A percentile compares a stretch with the other conserved stretches of the same genome.
phyloP scores from a whole-genome alignment of 2,113 vertebrate genomes.

The Caranx melampygus region DNA sequence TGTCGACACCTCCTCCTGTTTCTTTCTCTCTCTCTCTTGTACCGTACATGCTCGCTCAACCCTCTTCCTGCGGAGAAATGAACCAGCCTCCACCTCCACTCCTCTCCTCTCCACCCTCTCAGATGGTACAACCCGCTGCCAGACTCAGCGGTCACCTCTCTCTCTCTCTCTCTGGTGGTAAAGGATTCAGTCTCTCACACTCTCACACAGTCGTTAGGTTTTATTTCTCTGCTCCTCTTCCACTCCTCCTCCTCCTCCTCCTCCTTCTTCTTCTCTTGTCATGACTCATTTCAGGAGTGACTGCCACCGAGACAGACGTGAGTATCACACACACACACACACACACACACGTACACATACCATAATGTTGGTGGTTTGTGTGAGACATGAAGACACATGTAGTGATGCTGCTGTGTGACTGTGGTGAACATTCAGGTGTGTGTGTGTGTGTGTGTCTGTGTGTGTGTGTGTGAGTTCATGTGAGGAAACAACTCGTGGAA shows the following conservation, averaged over 20 bases:
- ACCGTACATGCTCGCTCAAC: not conserved
- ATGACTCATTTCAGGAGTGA: slow-evolving; percentile 67
- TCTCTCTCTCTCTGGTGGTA: not conserved
- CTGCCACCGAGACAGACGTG: slow-evolving; percentile 54
- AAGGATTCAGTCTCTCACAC: slow-evolving; percentile 13
- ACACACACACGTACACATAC: too few species aligned
- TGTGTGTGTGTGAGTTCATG: not conserved
- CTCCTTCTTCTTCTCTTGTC: slow-evolving; percentile 27
- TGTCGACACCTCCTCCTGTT: not conserved
- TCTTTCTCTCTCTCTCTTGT: not conserved
- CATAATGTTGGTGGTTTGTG: not conserved
- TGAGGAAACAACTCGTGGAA: not conserved
- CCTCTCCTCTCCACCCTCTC: slow-evolving; percentile 33
- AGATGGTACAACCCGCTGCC: slow-evolving; percentile 60
- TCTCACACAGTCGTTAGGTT: slow-evolving; percentile 13
- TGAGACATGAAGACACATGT: not conserved
- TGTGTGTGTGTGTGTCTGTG: too few species aligned
- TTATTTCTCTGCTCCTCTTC: slow-evolving; percentile 7
- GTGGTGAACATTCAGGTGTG: not conserved
- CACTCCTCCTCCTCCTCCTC: slow-evolving; percentile 12
- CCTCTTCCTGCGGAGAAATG: not conserved
- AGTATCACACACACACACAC: slow-evolving; percentile 42
- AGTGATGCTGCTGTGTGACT: not conserved
- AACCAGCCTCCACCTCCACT: not conserved
- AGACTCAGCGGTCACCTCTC: slow-evolving; percentile 42